Conservation (phyloP, 2,888 invertebrate species). For the Himalopsyche anomala region DNA sequence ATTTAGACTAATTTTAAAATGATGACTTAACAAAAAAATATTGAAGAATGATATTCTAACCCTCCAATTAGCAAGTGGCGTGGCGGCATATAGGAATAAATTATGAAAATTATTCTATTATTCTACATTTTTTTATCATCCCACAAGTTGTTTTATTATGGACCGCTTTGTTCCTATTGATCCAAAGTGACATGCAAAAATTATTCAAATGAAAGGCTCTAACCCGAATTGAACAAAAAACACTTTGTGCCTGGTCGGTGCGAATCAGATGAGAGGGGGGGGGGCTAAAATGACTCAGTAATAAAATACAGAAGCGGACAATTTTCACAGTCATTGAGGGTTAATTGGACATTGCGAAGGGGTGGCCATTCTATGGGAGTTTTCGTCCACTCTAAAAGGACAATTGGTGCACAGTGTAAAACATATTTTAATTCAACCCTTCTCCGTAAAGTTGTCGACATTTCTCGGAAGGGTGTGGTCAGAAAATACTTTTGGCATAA, state of each 20-base stretch:
- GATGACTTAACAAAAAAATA: too few species aligned
- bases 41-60: too few species aligned
- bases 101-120: background rate
- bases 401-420: conserved; percentile 31
- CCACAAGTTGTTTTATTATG: background rate
- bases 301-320: conserved; percentile 60
- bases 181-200: conserved; percentile 12
- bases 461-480: conserved; percentile 8
- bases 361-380: conserved; percentile 10
- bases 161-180: conserved; percentile 10
- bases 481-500: background rate
- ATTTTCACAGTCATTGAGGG: conserved; percentile 57
- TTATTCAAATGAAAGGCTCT: conserved; percentile 26
- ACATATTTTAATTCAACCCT: conserved; percentile 34
- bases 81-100: too few species aligned
- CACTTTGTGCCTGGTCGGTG: conserved; percentile 14
- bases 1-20: too few species aligned
- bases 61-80: too few species aligned
- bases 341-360: conserved; percentile 54
- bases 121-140: background rate
- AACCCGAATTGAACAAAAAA: conserved; percentile 30
- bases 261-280: background rate
- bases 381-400: conserved; percentile 26
- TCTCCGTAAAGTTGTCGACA: conserved; percentile 16
- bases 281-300: conserved; percentile 42